phyloP scores from a whole-genome alignment of 1,140 invertebrate genomes.

The Drosophila varians region DNA sequence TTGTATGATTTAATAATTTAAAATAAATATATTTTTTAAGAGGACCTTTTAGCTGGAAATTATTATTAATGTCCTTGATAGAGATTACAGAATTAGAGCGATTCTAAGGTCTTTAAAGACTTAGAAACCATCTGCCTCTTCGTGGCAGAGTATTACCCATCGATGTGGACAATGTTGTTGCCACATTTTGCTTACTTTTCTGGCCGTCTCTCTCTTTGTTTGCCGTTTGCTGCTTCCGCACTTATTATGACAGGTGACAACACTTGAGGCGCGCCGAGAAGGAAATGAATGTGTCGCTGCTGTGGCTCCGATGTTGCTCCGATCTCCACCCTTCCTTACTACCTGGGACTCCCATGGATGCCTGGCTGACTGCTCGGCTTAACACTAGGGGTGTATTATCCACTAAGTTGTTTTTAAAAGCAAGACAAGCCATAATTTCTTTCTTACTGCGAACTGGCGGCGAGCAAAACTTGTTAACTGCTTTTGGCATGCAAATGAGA shows the following conservation, averaged over 20 bases:
- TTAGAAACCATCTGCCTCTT: no score
- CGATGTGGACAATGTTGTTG: neutral
- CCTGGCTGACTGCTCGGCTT: conserved; percentile 55
- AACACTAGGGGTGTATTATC: conserved; percentile 79
- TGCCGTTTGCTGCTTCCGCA: conserved; percentile 68
- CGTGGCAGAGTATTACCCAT: neutral
- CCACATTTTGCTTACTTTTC: conserved; percentile 30
- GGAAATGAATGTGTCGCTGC: conserved; percentile 74
- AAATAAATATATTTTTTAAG: neutral
- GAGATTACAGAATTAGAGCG: no score
- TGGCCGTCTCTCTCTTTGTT: conserved; percentile 43
- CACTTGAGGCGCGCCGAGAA: conserved; percentile 78
- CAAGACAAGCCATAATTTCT: conserved; percentile 78
- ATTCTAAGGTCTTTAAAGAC: no score
- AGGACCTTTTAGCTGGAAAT: neutral
- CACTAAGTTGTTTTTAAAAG: conserved; percentile 82
- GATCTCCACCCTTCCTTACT: conserved; percentile 22
- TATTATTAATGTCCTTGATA: no score
- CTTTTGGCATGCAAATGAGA: conserved; percentile 82
- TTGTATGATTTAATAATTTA: conserved; percentile 32
- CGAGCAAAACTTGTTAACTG: conserved; percentile 75
- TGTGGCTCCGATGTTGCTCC: conserved; percentile 29
- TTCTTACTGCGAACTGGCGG: conserved; percentile 44
- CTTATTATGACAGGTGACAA: conserved; percentile 82
- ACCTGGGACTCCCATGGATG: conserved; percentile 24